Conservation (phyloP, 2,888 invertebrate genomes). For the Hypena proboscidalis region DNA sequence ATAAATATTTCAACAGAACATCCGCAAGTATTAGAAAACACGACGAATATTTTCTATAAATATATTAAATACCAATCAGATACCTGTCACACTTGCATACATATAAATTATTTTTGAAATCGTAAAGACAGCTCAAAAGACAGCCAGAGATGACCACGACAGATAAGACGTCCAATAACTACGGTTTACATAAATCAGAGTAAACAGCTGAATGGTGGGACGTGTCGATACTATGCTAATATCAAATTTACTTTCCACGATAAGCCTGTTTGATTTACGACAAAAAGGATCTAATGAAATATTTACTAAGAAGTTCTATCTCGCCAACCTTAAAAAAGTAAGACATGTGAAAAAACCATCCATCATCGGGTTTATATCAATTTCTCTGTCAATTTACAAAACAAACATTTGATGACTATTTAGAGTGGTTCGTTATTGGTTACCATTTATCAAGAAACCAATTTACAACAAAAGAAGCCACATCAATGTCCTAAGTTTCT, state of each 20-base stretch:
- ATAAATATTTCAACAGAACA: too few relatives aligned
- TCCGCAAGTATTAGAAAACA: too few relatives aligned
- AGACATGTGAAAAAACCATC: constrained; percentile 15
- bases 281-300: constrained; percentile 41
- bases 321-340: too few relatives aligned
- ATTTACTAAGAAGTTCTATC: constrained; percentile 20
- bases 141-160: constrained; percentile 18
- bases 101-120: constrained; percentile 6
- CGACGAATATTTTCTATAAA: too few relatives aligned
- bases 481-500: constrained; percentile 1
- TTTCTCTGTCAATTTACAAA: not conserved
- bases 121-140: constrained; percentile 9
- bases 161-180: constrained; percentile 29
- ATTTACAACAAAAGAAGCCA: constrained; percentile 1
- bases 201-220: constrained; percentile 43
- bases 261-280: constrained; percentile 48
- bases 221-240: constrained; percentile 51
- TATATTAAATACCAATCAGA: too few relatives aligned
- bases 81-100: too few relatives aligned
- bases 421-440: not conserved
- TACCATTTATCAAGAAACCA: not conserved
- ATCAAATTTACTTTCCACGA: constrained; percentile 46
- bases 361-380: not conserved
- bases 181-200: constrained; percentile 39
- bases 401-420: not conserved